Evolutionary conservation across 1,140 invertebrate genomes (phyloP).

Genomic region (Heliconius melpomene): DNA sequence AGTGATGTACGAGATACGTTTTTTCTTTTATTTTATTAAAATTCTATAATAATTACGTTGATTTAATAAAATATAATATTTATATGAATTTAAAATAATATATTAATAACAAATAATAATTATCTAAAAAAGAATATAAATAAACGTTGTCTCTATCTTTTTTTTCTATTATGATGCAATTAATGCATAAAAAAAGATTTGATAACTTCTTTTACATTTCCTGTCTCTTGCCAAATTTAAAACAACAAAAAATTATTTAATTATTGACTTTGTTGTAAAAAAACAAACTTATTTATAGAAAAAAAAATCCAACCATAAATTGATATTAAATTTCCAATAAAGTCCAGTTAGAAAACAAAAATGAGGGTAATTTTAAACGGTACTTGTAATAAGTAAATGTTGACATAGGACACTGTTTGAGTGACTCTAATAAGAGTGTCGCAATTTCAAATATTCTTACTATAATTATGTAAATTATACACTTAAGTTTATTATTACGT

Average conservation of each 20-base stretch:
- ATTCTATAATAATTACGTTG: no score
- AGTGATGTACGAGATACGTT: constrained; percentile 26
- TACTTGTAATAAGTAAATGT: constrained; percentile 32
- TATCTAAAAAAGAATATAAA: no score
- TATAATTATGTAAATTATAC: constrained; percentile 38
- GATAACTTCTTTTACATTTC: no score
- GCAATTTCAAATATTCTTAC: constrained; percentile 35
- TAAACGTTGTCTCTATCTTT: no score
- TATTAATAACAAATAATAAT: no score
- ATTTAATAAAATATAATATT: background rate
- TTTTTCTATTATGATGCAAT: no score
- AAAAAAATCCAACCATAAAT: background rate
- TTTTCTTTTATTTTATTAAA: background rate
- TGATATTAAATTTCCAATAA: background rate
- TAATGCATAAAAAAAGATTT: no score
- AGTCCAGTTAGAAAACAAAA: background rate
- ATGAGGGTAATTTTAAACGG: background rate
- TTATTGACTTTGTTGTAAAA: no score
- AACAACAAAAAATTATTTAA: no score
- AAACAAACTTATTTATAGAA: no score
- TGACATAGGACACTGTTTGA: constrained; percentile 47
- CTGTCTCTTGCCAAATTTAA: no score
- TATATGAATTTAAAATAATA: no score
- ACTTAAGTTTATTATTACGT: background rate
- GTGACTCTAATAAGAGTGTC: constrained; percentile 34